Evolutionary conservation across 2,797 vertebrate species (phyloP), one percentile per base, ranked within the genome.

Genomic region (Amazona finschi): DNA sequence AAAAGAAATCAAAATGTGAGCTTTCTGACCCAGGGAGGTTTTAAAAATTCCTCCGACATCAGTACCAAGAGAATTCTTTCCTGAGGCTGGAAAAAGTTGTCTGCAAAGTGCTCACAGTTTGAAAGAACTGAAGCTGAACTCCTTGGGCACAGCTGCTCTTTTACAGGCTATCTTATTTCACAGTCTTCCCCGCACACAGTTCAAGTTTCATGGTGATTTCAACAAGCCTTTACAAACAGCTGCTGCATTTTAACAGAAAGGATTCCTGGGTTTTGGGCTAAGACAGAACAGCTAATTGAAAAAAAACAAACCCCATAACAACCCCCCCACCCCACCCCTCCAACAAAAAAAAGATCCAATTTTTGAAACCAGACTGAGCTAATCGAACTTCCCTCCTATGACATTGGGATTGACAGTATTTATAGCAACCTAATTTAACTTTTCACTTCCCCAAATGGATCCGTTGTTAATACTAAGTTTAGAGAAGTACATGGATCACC

Each of bases 121-220:
- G 77, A 88, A 62, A 85, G 67, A 58, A 61, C 31, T 64, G 79
- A 80, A 65, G 77, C 82, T 78, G 85, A 94, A 72, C 88, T 95
- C 73, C 71, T 94, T 64, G 73, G 78, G 57, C 86, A 79, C 96
- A 97, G 96, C 97, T 97, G 96, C 92, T 96, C 93, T 93, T 93
- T 96, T 90, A 87, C 61, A 67, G 64, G 79, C 75, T 96, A 97
- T 97, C 96, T 93, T 93, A 52, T 97, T 97, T 96, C 96, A 70
- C 44, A 49, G 43, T 71, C 79, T 84, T 81, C 60, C 66, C 87
- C 94, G 49, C 52, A 30, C 33, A 41, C 22, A 44, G 87, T 90
- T 98, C 91, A 85, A 66, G 47, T 96, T 97, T 97, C 97, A 86
- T 62, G 44, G 79, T 88, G 43, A 87, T 92, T 94, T 96, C 85